Percentiles rank a stretch among this genome's conserved stretches.
Conservation (phyloP, 2,113 vertebrate genomes). For the Antigone vipio region DNA sequence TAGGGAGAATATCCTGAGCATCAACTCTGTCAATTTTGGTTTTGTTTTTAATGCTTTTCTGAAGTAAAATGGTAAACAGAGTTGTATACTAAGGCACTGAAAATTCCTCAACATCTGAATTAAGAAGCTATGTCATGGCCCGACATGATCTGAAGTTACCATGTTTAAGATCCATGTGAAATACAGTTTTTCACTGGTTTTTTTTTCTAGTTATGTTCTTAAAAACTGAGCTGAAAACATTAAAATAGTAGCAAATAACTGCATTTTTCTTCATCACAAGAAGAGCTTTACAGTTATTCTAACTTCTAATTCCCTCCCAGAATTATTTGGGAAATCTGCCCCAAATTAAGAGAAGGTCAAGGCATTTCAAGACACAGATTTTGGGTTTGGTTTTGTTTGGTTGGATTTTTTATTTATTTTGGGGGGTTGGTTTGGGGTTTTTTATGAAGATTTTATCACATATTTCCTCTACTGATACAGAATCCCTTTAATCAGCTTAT, state of each 20-base stretch:
- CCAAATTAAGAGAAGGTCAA: not conserved
- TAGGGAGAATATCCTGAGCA: not conserved
- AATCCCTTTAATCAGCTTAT: not conserved
- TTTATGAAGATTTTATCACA: not conserved
- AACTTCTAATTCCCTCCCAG: not conserved
- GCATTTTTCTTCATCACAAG: not conserved
- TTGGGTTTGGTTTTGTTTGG: not conserved
- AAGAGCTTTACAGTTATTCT: not conserved
- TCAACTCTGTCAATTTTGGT: not conserved
- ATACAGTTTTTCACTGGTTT: not conserved
- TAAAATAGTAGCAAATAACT: not conserved
- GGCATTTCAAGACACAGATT: not conserved
- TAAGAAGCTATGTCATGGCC: not conserved
- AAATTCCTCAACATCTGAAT: not conserved
- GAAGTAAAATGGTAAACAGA: not conserved
- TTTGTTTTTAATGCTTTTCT: not conserved
- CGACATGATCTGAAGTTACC: not conserved
- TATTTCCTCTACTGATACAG: not conserved
- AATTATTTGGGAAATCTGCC: not conserved
- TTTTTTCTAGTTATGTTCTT: not conserved
- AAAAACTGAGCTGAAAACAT: not conserved
- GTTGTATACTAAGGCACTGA: not conserved
- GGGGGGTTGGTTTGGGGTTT: rapidly evolving
- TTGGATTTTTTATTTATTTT: rapidly evolving
- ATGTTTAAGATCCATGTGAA: not conserved